Evolutionary conservation across 2,797 vertebrate genomes (phyloP).

Genomic region (Crax fasciolata): DNA sequence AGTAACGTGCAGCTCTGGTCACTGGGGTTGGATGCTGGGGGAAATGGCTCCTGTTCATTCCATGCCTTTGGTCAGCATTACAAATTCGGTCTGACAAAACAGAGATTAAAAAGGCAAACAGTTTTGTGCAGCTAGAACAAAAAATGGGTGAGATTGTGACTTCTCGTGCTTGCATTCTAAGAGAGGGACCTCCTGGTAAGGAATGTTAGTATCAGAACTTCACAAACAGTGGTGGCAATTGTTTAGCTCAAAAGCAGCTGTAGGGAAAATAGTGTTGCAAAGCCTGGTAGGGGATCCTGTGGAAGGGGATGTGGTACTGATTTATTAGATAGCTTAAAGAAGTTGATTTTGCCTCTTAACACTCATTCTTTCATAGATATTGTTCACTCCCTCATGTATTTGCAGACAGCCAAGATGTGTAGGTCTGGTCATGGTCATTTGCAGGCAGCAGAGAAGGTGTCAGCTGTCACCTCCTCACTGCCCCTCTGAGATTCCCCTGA

Average conservation of each 20-base stretch:
- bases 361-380: not conserved
- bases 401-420: not conserved
- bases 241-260: not conserved
- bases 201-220: not conserved
- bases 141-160: not conserved
- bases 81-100: not conserved
- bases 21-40: not conserved
- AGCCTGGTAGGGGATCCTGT: not conserved
- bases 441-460: not conserved
- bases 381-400: fast-evolving
- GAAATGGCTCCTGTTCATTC: not conserved
- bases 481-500: not conserved
- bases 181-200: not conserved
- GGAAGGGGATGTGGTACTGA: not conserved
- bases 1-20: not conserved
- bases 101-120: not conserved
- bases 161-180: not conserved
- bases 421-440: not conserved
- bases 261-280: not conserved
- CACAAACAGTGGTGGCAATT: not conserved
- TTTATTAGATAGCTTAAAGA: not conserved
- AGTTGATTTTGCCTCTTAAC: not conserved
- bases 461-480: not conserved
- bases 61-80: not conserved
- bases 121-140: not conserved